These are phyloP conservation scores for Lepidurus packardi DNA, from an alignment of 1,140 invertebrate species.

Conservation along the genomic window DNA sequence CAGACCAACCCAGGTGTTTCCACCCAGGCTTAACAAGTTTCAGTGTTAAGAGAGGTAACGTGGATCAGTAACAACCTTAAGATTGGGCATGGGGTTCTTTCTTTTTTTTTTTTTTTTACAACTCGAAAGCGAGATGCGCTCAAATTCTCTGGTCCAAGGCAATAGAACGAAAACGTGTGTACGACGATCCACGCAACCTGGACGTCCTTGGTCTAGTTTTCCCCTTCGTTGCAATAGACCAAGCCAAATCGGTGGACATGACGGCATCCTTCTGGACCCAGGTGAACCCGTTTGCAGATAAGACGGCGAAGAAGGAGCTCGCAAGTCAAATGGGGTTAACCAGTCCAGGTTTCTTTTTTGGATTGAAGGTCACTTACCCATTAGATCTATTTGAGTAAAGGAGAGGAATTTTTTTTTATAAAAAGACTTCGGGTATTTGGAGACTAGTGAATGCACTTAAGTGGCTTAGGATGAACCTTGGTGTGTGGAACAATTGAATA, in stretches of 20 bases:
- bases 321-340: not conserved
- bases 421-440: too few relatives aligned
- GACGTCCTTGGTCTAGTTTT: slow-evolving; percentile 32
- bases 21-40: not conserved
- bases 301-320: not conserved
- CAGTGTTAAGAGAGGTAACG: not conserved
- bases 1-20: not conserved
- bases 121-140: slow-evolving; percentile 2
- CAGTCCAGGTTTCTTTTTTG: not conserved
- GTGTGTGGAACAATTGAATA: too few relatives aligned
- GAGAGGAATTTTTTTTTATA: too few relatives aligned
- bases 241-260: slow-evolving; percentile 3
- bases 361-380: not conserved
- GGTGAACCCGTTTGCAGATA: slow-evolving; percentile 16
- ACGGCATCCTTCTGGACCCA: not conserved
- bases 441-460: too few relatives aligned
- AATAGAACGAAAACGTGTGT: slow-evolving; percentile 2
- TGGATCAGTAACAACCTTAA: not conserved
- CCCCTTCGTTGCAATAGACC: slow-evolving; percentile 24
- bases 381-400: not conserved
- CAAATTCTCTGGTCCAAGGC: not conserved
- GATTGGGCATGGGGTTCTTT: not conserved
- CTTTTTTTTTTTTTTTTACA: not conserved
- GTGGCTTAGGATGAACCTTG: too few relatives aligned
- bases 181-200: not conserved